These are phyloP conservation scores for Wiebesia pumilae DNA, from an alignment of 1,140 invertebrate species.

Conservation along the genomic window DNA sequence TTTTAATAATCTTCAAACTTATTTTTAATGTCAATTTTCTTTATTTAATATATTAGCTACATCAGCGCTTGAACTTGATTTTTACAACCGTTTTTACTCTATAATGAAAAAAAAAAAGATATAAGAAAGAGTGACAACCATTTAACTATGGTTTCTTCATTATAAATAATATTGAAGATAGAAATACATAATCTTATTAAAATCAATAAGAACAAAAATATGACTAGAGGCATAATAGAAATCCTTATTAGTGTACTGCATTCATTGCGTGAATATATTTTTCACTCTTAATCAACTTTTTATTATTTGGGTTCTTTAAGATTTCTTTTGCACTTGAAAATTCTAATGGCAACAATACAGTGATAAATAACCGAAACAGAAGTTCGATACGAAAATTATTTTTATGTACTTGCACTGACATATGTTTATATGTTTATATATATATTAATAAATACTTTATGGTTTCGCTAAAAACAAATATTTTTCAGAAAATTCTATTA, in stretches of 20 bases:
- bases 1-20: background rate
- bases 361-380: slow-evolving; percentile 46
- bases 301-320: background rate
- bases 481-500: background rate
- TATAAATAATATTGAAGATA: slow-evolving; percentile 12
- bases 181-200: slow-evolving; percentile 54
- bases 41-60: slow-evolving; percentile 17
- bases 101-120: background rate
- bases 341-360: slow-evolving; percentile 53
- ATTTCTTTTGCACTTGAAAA: slow-evolving; percentile 39
- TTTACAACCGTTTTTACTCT: slow-evolving; percentile 12
- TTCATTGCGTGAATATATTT: slow-evolving; percentile 14
- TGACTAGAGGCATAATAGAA: slow-evolving; percentile 59
- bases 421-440: too few relatives aligned
- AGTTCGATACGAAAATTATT: slow-evolving; percentile 1
- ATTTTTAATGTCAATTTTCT: slow-evolving; percentile 3
- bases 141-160: slow-evolving; percentile 22
- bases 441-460: background rate
- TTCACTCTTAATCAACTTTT: slow-evolving; percentile 16
- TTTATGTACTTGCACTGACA: background rate
- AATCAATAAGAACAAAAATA: slow-evolving; percentile 56
- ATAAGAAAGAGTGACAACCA: background rate
- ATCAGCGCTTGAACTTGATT: slow-evolving; percentile 8
- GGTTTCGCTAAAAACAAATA: too few relatives aligned
- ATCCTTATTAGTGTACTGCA: slow-evolving; percentile 15